Evolutionary conservation across 2,888 invertebrate genomes (phyloP).

Genomic region (Dusona sp.): DNA sequence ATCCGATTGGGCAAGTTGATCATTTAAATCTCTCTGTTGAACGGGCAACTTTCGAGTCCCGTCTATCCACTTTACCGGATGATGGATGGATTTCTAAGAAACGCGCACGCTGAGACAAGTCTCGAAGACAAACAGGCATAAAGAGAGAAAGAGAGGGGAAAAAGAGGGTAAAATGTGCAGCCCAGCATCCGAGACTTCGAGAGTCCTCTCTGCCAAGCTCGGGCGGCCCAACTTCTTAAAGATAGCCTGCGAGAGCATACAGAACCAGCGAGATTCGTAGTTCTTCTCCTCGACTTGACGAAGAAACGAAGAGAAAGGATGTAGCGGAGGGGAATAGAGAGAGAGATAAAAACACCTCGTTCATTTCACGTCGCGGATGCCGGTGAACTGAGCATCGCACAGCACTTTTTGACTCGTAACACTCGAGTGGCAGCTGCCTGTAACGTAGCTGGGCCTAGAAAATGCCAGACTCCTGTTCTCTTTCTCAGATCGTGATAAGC

Average conservation of each 20-base stretch:
- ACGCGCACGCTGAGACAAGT: constrained; percentile 43
- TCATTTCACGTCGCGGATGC: constrained; percentile 35
- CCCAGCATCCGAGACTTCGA: constrained; percentile 29
- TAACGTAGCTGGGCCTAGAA: constrained; percentile 53
- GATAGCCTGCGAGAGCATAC: constrained; percentile 24
- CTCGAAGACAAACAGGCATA: constrained; percentile 19
- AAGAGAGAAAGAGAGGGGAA: not conserved
- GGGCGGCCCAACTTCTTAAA: constrained; percentile 37
- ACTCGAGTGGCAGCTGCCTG: constrained; percentile 71
- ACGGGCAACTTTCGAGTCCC: constrained; percentile 75
- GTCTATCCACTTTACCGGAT: constrained; percentile 78
- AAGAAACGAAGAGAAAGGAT: not conserved
- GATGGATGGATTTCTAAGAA: constrained; percentile 76
- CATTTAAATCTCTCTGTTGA: not conserved
- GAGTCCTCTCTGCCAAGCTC: constrained; percentile 45
- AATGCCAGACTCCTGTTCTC: constrained; percentile 57
- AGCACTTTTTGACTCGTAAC: constrained; percentile 67
- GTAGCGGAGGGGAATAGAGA: not conserved
- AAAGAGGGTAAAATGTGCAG: constrained; percentile 25
- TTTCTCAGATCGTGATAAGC: constrained; percentile 71
- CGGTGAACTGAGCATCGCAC: constrained; percentile 42
- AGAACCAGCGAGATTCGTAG: constrained; percentile 36
- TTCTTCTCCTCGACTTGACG: constrained; percentile 15
- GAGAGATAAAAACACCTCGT: constrained; percentile 11
- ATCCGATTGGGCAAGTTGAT: constrained; percentile 14